phyloP scores from a whole-genome alignment of 2,797 vertebrate species.

The Potorous gilbertii region DNA sequence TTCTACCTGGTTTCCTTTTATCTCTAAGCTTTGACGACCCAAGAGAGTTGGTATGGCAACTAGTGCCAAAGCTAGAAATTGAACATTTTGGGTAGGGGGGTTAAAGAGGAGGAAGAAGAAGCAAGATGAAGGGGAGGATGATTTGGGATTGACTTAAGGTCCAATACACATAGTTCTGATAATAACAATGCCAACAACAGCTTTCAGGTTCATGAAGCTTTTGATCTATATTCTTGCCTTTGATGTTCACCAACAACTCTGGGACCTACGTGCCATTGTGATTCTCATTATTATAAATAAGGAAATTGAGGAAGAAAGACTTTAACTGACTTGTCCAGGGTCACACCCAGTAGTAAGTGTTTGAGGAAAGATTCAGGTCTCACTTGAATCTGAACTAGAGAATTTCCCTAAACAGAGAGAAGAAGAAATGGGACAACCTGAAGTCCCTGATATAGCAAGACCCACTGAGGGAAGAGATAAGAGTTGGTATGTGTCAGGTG shows the following conservation, averaged over 20 bases:
- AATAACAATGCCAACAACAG: background rate
- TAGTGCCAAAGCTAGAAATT: slow-evolving; percentile 22
- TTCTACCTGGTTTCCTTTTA: slow-evolving; percentile 20
- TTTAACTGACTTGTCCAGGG: background rate
- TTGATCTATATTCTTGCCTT: background rate
- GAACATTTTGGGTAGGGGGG: background rate
- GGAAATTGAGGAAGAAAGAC: background rate
- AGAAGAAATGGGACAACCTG: background rate
- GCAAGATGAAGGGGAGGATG: background rate
- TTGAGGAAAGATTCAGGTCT: background rate
- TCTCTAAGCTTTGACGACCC: background rate
- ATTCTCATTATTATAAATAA: background rate
- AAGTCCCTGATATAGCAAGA: background rate
- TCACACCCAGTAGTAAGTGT: background rate
- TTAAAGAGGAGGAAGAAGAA: background rate
- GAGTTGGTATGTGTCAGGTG: background rate
- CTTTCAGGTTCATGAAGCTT: background rate
- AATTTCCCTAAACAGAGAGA: background rate
- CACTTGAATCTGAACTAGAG: background rate
- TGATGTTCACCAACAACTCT: background rate
- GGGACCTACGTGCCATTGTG: background rate
- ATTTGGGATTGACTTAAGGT: background rate
- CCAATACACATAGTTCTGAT: background rate
- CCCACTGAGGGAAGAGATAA: background rate
- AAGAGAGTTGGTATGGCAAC: slow-evolving; percentile 3